phyloP scores from a whole-genome alignment of 2,888 invertebrate species.

The Drosophila aldrichi region DNA sequence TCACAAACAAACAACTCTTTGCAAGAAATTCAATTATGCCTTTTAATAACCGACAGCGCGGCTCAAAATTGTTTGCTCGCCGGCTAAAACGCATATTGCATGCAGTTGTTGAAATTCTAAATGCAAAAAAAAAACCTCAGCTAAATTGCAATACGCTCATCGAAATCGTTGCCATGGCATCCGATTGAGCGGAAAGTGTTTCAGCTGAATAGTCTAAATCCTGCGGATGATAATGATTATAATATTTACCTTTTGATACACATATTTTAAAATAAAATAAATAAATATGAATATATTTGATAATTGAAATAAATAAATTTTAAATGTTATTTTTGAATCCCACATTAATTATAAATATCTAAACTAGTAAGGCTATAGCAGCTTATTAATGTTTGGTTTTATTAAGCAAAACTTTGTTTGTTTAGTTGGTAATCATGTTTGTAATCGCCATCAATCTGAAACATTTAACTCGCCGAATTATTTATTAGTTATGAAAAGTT shows the following conservation, averaged over 20 bases:
- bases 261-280: no score
- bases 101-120: constrained; percentile 12
- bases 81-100: constrained; percentile 51
- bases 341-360: neutral
- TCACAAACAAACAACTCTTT: constrained; percentile 73
- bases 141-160: neutral
- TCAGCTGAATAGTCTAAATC: neutral
- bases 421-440: neutral
- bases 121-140: constrained; percentile 10
- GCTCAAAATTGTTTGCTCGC: constrained; percentile 46
- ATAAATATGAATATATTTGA: no score
- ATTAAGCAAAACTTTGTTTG: neutral
- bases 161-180: constrained; percentile 9
- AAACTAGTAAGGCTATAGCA: neutral
- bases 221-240: no score
- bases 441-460: constrained; percentile 4
- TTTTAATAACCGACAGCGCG: constrained; percentile 75
- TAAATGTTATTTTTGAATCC: neutral
- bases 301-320: neutral
- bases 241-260: no score
- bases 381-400: neutral
- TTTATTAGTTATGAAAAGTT: constrained; percentile 23
- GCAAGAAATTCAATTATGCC: constrained; percentile 82
- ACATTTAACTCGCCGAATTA: constrained; percentile 2
- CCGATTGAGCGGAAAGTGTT: neutral